Conservation (phyloP, 2,888 invertebrate species). For the Shargacucullia verbasci region DNA sequence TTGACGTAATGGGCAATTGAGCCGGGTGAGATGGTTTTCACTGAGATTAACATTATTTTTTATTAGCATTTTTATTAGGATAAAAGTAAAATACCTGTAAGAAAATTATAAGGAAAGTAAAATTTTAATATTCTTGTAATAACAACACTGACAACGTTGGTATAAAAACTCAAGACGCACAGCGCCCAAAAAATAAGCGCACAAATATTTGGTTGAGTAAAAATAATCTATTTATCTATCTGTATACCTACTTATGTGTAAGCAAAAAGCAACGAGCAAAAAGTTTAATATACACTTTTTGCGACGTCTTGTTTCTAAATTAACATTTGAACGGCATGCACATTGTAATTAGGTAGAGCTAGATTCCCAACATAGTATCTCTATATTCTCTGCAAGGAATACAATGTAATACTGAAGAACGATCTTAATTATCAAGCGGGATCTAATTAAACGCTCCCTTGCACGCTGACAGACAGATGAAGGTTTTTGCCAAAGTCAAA, state of each 20-base stretch:
- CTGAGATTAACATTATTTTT: conserved; percentile 28
- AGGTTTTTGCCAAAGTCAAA: conserved; percentile 41
- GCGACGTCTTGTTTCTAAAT: too few relatives aligned
- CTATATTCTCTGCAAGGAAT: conserved; percentile 11
- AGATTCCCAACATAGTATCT: not conserved
- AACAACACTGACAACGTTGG: too few relatives aligned
- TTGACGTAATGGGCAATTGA: conserved; percentile 31
- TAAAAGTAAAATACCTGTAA: conserved; percentile 14
- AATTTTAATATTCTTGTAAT: not conserved
- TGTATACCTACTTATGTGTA: too few relatives aligned
- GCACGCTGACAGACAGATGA: conserved; percentile 49
- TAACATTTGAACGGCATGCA: too few relatives aligned
- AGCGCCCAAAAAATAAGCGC: too few relatives aligned
- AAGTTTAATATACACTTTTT: too few relatives aligned
- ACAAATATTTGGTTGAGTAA: too few relatives aligned
- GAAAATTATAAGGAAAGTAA: conserved; percentile 10
- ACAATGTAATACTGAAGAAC: conserved; percentile 30
- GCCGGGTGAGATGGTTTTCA: conserved; percentile 22
- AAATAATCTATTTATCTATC: too few relatives aligned
- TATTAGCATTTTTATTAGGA: conserved; percentile 10
- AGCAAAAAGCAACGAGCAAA: too few relatives aligned
- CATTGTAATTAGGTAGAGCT: not conserved
- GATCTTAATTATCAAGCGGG: conserved; percentile 41
- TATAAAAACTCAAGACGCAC: too few relatives aligned
- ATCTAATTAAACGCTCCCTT: conserved; percentile 52